Evolutionary conservation across 2,797 vertebrate genomes (phyloP).

Genomic region (Pangasius krempfi): DNA sequence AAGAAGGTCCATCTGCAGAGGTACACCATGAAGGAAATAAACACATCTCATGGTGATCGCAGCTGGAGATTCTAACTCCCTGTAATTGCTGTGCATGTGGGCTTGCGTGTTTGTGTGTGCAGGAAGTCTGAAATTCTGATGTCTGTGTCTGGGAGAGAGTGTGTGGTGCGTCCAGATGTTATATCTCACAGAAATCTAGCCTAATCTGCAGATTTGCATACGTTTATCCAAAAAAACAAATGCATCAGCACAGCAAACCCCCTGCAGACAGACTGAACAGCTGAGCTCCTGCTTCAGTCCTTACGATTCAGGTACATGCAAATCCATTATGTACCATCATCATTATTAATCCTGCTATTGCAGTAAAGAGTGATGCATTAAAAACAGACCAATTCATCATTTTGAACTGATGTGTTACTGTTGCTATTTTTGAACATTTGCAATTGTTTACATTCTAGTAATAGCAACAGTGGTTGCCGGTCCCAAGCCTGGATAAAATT

Average conservation of each 20-base stretch:
- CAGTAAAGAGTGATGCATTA: neutral
- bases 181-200: neutral
- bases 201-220: neutral
- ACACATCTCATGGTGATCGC: neutral
- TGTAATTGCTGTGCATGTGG: neutral
- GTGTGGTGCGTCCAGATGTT: neutral
- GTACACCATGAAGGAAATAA: neutral
- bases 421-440: neutral
- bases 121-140: neutral
- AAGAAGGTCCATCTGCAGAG: neutral
- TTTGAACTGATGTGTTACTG: neutral
- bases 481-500: no score
- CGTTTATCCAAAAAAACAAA: neutral
- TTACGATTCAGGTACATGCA: neutral
- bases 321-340: slow-evolving; percentile 10
- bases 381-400: slow-evolving; percentile 1
- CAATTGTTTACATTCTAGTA: neutral
- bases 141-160: neutral
- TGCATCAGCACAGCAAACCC: neutral
- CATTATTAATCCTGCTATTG: neutral
- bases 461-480: no score
- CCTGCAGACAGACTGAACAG: neutral
- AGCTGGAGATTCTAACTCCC: neutral
- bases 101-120: neutral
- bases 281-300: neutral